Evolutionary conservation across 2,113 vertebrate species (phyloP), one percentile per base, ranked within the genome.

Genomic region (Onychostoma macrolepis): DNA sequence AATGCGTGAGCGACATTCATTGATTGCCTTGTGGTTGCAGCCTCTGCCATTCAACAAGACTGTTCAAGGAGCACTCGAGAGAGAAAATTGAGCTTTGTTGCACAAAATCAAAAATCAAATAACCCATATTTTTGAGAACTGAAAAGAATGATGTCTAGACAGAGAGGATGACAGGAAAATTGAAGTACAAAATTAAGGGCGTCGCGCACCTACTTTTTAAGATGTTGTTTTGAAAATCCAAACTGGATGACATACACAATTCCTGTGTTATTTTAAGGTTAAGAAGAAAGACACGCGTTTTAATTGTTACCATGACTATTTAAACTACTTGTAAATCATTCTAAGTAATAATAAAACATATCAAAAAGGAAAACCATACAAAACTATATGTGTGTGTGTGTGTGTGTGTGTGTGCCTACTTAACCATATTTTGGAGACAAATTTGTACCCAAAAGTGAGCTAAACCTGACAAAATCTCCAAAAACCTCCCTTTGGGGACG

Each of bases 31-130:
- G 26, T 69, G 1, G 41, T 30, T 48, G 63, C 58, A 58, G 30
- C 48, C 69, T 17, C 48, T 84, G 7, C 24, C 50, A 41, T 72
- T 74, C 45, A 33, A 15, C 48, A 38, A 21, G 38, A 26, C 17
- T 24, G 67, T 84, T 74, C 4, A 74, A 83, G 26, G 11, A 30
- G 41, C 43, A 33, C 26, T 50, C 11, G 30, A n/a, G 19, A 83
- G 45, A 69, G 43, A 71, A 50, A 50, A 83, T 83, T 69, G 43
- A 67, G 81, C 63, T 33, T 83, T 71, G 9, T 36, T 30, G 26
- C 9, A 11, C 76, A 50, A 53, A 61, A 53, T 78, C 43, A 71
- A 43, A 67, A 82, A 83, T 33, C 26, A 83, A 24, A 71, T 69
- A n/a, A 36, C 43, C 9, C 19, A 83, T 13, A 48, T 69, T 82